Base-by-base conservation (phyloP, 1,140 invertebrate species). In the Eciton burchellii region DNA sequence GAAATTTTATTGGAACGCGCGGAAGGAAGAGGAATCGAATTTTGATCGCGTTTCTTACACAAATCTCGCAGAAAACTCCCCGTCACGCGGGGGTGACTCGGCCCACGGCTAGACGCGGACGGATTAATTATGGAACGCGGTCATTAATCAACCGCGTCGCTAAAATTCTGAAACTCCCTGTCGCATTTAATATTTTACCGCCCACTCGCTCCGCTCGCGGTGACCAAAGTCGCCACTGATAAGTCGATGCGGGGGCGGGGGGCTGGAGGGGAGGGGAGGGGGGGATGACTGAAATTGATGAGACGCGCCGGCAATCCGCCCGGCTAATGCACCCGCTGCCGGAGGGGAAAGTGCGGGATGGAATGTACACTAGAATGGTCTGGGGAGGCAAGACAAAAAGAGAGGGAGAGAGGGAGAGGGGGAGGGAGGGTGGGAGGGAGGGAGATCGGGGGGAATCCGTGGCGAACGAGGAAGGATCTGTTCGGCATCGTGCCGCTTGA, bases 391-490 rank as follows among this genome's bases (percentile, higher is more conserved):
- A 35, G 6, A 35, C 35, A 35, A 6, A 35, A 35, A 35, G 35
- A 35, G 47, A 45, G 60, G 19, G 59, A 45, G 35, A 6, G 65
- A 54, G 43, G 29, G 19, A 45, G 19, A 11, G 65, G 60, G 5
- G 29, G 47, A 77, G 35, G 19, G 29, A 43, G 35, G 41, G 29
- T 8, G 43, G 26, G 62, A 45, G 60, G 19, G 73, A 45, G 35
- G 11, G 65, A 54, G 26, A 29, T 21, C 29, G 19, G 9, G 65
- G 73, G 5, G 47, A 52, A 77, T 66, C 60, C 60, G 21, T 43
- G 19, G 54, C 74, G 62, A 68, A 77, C 47, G 74, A 77, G 74
- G 74, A 21, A 66, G 62, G 74, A 77, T 77, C 68, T 77, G 74
- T 68, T 54, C 74, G 62, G 62, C 62, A 77, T 77, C 68, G 74